These are phyloP conservation scores for Drosophila obscura DNA, from an alignment of 1,140 invertebrate genomes.

Conservation along the genomic window DNA sequence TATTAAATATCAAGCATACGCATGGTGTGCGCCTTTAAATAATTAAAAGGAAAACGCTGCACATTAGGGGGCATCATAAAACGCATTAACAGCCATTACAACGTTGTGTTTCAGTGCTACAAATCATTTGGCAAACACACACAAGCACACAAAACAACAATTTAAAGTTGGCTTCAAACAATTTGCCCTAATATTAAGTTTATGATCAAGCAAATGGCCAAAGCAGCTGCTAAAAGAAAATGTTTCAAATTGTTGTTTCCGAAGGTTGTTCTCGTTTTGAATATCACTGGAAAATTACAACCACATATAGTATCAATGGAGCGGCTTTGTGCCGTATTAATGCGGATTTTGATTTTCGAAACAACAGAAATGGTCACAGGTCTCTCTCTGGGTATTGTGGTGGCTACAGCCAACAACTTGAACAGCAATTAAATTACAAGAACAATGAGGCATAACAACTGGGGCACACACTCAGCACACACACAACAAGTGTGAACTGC, in stretches of 20 bases:
- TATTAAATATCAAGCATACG: slow-evolving; percentile 56
- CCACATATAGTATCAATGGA: neutral
- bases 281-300: neutral
- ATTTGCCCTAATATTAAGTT: slow-evolving; percentile 52
- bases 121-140: slow-evolving; percentile 46
- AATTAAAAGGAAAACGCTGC: slow-evolving; percentile 43
- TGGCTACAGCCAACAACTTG: slow-evolving; percentile 26
- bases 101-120: slow-evolving; percentile 22
- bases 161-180: slow-evolving; percentile 53
- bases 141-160: slow-evolving; percentile 39
- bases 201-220: slow-evolving; percentile 36
- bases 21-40: slow-evolving; percentile 35
- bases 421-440: slow-evolving; percentile 25
- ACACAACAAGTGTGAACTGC: slow-evolving; percentile 67
- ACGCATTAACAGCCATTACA: slow-evolving; percentile 42
- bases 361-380: slow-evolving; percentile 26
- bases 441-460: slow-evolving; percentile 20
- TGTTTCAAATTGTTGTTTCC: slow-evolving; percentile 1
- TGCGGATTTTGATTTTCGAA: slow-evolving; percentile 7
- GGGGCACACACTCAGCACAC: neutral
- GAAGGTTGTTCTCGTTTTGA: neutral
- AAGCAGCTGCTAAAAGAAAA: slow-evolving; percentile 34
- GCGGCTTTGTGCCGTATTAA: slow-evolving; percentile 1
- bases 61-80: slow-evolving; percentile 39
- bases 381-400: slow-evolving; percentile 17